These are phyloP conservation scores for Cardinalis cardinalis DNA, from an alignment of 2,113 vertebrate species.

Conservation along the genomic window DNA sequence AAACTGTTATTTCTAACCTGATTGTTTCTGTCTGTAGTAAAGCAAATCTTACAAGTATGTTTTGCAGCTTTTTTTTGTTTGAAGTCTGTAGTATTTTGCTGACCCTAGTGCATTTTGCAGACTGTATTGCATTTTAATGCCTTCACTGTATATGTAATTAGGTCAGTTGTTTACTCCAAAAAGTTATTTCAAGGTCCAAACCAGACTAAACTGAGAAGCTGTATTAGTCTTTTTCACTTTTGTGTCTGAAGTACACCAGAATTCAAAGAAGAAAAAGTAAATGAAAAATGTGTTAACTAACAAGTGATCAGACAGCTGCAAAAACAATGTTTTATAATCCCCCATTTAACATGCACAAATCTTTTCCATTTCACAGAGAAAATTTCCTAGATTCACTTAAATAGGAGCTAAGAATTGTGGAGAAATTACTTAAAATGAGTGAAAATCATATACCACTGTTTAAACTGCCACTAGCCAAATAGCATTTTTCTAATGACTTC, in stretches of 20 bases:
- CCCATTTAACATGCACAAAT: slow-evolving; percentile 18
- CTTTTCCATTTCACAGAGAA: slow-evolving; percentile 35
- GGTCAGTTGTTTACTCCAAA: slow-evolving; percentile 45
- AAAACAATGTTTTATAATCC: slow-evolving; percentile 41
- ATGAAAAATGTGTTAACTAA: slow-evolving; percentile 34
- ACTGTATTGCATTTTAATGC: slow-evolving; percentile 33
- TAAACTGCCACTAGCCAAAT: slow-evolving; percentile 26
- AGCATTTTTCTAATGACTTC: slow-evolving; percentile 36
- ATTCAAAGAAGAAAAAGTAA: neutral
- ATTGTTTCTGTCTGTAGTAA: neutral
- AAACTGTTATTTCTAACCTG: neutral
- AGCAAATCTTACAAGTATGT: neutral
- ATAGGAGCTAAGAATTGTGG: neutral
- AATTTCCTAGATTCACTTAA: slow-evolving; percentile 19
- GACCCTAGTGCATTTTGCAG: neutral
- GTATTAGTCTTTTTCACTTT: neutral
- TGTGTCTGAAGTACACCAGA: slow-evolving; percentile 22
- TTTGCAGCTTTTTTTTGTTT: neutral
- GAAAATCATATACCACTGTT: slow-evolving; percentile 40
- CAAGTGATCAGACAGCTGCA: slow-evolving; percentile 27
- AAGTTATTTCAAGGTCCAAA: slow-evolving; percentile 49
- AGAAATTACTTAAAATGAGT: slow-evolving; percentile 45
- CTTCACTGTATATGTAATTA: slow-evolving; percentile 34
- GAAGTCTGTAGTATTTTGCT: neutral
- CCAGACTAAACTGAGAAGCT: slow-evolving; percentile 48